Evolutionary conservation across 2,888 invertebrate species (phyloP), one percentile per base, ranked within the genome.

Genomic region (Xylocampa areola): DNA sequence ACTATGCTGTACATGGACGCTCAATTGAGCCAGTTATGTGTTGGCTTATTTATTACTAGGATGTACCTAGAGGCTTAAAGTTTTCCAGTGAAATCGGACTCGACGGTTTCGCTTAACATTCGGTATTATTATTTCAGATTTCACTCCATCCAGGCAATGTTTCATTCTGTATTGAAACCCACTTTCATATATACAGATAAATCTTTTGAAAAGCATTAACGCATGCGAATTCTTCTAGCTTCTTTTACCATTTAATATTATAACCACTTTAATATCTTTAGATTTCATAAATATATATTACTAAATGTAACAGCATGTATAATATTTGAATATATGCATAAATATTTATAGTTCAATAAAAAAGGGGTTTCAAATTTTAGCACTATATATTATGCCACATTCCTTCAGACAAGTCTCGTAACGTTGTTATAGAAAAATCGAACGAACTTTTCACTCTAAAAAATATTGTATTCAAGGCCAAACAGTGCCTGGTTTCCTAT

Each of bases 401-500:
- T 23, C 32, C 21, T 21, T 11, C 35, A 36, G 58, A 43, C 30
- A 16, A 23, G 23, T 7, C 51, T 23, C 14, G n/a, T 52, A 53
- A 41, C 30, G 41, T 52, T 52, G 23, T 29, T 21, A 14, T 30
- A 41, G 11, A 37, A 17, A 21, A 21, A 21, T 32, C 7, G 7
- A 6, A 13, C 0, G 16, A 33, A 17, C 16, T 35, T 54, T 16
- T 40, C 27, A 25, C 2, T 2, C 45, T 1, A 2, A 4, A 25
- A 30, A 50, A 45, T 40, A 8, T 25, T 29, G 6, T 29, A 39
- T n/a, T 25, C 4, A 11, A 29, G 0, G n/a, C 23, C 8, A 11
- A 40, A 41, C 10, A 21, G 4, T 11, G 29, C 7, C 2, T 16
- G 16, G 1, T 29, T 29, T 41, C 39, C 13, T 32, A 32, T 30